A percentile compares a stretch with the other conserved stretches of the same genome.
phyloP scores from a whole-genome alignment of 2,797 vertebrate genomes.

The Epinephelus awoara region DNA sequence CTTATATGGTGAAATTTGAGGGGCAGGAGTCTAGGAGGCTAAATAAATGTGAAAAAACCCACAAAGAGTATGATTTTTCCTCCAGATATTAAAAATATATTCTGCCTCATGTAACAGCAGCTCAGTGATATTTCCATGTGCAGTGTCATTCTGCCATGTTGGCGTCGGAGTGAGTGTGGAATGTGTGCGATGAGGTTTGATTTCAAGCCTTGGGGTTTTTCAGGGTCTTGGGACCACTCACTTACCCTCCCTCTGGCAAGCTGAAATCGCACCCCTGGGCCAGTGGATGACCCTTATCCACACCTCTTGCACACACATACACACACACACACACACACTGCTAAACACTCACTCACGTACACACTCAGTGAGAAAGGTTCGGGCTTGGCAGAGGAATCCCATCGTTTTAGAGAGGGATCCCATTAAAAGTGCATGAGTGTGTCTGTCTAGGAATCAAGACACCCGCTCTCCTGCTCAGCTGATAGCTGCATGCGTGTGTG shows the following conservation, averaged over 20 bases:
- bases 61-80: neutral
- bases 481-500: slow-evolving; percentile 39
- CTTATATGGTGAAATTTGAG: neutral
- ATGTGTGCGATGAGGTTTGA: slow-evolving; percentile 50
- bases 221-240: slow-evolving; percentile 79
- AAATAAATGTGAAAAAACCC: neutral
- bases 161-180: neutral
- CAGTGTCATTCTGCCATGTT: neutral
- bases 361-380: slow-evolving; percentile 36
- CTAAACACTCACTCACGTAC: slow-evolving; percentile 20
- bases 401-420: slow-evolving; percentile 76
- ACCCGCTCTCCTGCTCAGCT: slow-evolving; percentile 55
- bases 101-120: neutral
- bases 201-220: slow-evolving; percentile 79
- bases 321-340: neutral
- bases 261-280: slow-evolving; percentile 78
- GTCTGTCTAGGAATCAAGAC: slow-evolving; percentile 84
- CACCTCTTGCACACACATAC: slow-evolving; percentile 18
- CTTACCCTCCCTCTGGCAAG: slow-evolving; percentile 66
- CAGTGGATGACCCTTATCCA: slow-evolving; percentile 64
- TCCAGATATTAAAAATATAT: neutral
- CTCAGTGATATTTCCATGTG: neutral
- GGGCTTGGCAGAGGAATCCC: slow-evolving; percentile 65
- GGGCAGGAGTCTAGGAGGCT: neutral
- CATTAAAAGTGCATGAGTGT: slow-evolving; percentile 86